Evolutionary conservation across 2,113 vertebrate species (phyloP).

Genomic region (Dunckerocampus dactyliophorus): DNA sequence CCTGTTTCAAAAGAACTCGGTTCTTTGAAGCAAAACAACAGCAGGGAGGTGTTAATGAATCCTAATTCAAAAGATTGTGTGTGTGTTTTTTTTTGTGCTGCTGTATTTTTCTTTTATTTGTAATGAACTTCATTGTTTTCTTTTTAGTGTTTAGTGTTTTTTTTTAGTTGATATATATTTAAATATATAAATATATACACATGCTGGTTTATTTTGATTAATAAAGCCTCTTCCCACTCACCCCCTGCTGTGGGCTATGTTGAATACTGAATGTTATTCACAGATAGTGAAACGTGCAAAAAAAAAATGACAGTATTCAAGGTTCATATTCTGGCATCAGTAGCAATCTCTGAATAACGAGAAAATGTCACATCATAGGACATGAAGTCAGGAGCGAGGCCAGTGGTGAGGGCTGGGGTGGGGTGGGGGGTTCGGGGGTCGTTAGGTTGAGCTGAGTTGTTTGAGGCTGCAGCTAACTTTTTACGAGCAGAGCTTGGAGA

Average conservation of each 20-base stretch:
- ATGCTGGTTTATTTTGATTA: constrained; percentile 37
- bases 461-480: constrained; percentile 50
- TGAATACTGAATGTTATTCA: constrained; percentile 18
- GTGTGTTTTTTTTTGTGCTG: constrained; percentile 20
- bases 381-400: constrained; percentile 22
- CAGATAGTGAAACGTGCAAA: constrained; percentile 1
- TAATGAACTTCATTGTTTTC: too few species aligned
- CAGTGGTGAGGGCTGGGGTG: constrained; percentile 3
- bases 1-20: constrained; percentile 1
- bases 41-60: constrained; percentile 18
- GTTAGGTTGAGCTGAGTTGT: constrained; percentile 2
- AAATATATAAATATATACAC: constrained; percentile 32
- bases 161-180: constrained; percentile 22
- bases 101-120: too few species aligned
- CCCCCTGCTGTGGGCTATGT: constrained; percentile 9
- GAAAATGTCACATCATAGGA: not conserved
- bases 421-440: not conserved
- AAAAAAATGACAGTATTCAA: not conserved
- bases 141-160: not conserved
- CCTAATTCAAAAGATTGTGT: constrained; percentile 24
- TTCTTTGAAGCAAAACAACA: constrained; percentile 20
- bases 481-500: constrained; percentile 56
- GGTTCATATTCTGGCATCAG: not conserved
- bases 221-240: constrained; percentile 22
- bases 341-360: not conserved